Evolutionary conservation across 2,888 invertebrate genomes (phyloP).

Genomic region (Schizaphis graminum): DNA sequence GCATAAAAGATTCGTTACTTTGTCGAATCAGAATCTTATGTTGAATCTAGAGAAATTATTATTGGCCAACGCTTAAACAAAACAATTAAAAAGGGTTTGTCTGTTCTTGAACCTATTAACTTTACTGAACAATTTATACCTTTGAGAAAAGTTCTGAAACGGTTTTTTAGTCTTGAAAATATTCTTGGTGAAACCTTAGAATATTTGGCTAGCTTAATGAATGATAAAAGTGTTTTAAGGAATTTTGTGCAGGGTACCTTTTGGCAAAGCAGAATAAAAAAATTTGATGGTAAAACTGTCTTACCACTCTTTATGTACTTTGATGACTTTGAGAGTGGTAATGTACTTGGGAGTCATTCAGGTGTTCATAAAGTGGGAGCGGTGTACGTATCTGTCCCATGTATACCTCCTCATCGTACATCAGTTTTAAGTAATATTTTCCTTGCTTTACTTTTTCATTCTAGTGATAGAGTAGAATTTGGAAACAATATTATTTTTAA

Average conservation of each 20-base stretch:
- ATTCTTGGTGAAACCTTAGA: background rate
- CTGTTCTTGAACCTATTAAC: background rate
- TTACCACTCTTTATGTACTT: background rate
- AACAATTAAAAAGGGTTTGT: background rate
- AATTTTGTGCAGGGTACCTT: background rate
- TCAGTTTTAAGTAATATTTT: slow-evolving; percentile 5
- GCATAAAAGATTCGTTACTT: slow-evolving; percentile 1
- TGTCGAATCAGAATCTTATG: background rate
- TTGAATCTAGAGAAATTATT: background rate
- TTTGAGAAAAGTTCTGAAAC: background rate
- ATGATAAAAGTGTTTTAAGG: background rate
- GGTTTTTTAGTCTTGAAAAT: background rate
- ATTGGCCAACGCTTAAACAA: background rate
- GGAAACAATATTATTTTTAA: slow-evolving; percentile 15
- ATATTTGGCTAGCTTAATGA: background rate
- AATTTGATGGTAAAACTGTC: background rate
- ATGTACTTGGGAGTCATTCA: background rate
- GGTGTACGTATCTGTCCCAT: background rate
- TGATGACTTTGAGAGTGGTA: slow-evolving; percentile 7
- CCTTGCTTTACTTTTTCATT: slow-evolving; percentile 9
- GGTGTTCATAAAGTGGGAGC: slow-evolving; percentile 8
- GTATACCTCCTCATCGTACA: background rate
- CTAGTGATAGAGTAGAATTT: background rate
- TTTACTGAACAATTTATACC: background rate
- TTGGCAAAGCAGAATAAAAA: background rate